Conservation (phyloP, 2,888 invertebrate genomes). For the Drosophila nr. perissopoda region DNA sequence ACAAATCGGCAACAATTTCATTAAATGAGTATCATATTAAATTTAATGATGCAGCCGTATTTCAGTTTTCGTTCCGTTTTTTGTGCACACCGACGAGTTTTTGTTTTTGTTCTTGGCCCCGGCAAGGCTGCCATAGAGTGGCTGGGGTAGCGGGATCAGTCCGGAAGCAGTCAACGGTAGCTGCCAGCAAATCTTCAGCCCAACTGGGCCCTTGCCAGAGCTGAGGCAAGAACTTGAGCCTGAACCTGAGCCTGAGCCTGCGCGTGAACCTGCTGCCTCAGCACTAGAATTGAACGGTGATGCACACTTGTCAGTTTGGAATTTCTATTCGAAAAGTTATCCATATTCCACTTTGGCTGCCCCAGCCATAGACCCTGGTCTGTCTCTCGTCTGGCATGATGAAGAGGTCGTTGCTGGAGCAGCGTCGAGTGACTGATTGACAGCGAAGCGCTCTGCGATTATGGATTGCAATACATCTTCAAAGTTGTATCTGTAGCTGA, state of each 20-base stretch:
- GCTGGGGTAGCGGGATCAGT: conserved; percentile 24
- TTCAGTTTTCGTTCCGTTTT: conserved; percentile 84
- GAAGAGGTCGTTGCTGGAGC: conserved; percentile 32
- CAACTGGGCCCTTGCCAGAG: conserved; percentile 26
- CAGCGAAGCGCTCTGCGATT: conserved; percentile 68
- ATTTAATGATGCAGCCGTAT: conserved; percentile 86
- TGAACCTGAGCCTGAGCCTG: conserved; percentile 10
- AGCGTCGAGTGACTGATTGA: conserved; percentile 68
- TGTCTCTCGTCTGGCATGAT: conserved; percentile 14
- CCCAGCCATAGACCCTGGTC: not conserved
- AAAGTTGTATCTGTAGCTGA: conserved; percentile 53
- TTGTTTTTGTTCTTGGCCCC: conserved; percentile 63
- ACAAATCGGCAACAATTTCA: conserved; percentile 86
- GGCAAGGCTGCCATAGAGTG: conserved; percentile 7
- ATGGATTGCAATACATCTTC: conserved; percentile 77
- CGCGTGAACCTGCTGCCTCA: conserved; percentile 1
- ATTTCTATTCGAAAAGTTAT: conserved; percentile 79
- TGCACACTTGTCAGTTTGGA: conserved; percentile 68
- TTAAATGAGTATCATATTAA: conserved; percentile 86
- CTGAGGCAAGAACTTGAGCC: conserved; percentile 19
- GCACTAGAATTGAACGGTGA: conserved; percentile 52
- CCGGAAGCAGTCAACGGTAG: conserved; percentile 57
- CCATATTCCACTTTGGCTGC: conserved; percentile 53
- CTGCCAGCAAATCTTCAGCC: conserved; percentile 67
- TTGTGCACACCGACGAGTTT: conserved; percentile 58